Evolutionary conservation across 2,113 vertebrate species (phyloP).

Genomic region (Agapornis roseicollis): DNA sequence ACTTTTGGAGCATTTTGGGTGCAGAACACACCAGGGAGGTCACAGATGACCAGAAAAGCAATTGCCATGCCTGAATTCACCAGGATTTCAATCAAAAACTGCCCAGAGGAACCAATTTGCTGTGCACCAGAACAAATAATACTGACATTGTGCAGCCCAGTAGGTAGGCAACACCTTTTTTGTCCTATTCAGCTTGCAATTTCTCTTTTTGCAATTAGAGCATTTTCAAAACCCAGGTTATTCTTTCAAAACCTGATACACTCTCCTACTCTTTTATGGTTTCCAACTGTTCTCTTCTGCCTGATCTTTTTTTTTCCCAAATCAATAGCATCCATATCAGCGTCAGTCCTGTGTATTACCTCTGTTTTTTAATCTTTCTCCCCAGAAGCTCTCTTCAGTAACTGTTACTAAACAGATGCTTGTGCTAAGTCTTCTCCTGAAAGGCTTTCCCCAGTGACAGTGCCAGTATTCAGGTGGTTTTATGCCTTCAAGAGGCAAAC

Average conservation of each 20-base stretch:
- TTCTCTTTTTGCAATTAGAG: background rate
- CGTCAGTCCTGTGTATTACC: background rate
- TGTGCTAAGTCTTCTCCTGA: background rate
- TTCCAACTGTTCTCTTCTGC: background rate
- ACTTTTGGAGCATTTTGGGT: background rate
- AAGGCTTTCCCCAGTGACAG: background rate
- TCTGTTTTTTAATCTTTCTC: background rate
- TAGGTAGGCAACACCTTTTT: background rate
- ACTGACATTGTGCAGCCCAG: background rate
- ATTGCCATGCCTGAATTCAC: background rate
- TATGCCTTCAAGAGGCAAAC: background rate
- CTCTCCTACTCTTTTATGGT: background rate
- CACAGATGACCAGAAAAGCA: background rate
- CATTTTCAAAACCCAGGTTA: background rate
- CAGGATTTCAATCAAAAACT: background rate
- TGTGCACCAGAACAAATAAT: background rate
- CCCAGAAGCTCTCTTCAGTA: background rate
- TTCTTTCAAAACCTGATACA: background rate
- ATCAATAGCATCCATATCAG: background rate
- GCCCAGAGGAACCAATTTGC: background rate
- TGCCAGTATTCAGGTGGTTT: background rate
- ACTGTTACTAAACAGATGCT: background rate
- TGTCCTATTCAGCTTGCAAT: background rate
- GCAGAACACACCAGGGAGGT: background rate
- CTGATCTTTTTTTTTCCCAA: background rate